Evolutionary conservation across 2,113 vertebrate species (phyloP).

Genomic region (Eonycteris spelaea): DNA sequence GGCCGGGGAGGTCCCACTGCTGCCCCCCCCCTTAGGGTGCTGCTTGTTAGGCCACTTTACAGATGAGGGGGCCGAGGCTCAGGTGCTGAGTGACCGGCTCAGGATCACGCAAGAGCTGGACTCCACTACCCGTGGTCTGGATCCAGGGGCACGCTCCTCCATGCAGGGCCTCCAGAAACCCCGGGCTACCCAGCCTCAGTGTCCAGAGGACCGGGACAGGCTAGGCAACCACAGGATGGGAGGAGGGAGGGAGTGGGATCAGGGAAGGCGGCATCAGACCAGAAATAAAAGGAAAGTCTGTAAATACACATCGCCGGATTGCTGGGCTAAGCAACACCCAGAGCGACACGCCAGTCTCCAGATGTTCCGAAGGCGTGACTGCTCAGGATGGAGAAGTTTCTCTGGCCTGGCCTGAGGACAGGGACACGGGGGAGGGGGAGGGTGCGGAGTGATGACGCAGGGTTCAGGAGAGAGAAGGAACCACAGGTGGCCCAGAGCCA

Average conservation of each 20-base stretch:
- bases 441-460: accelerated
- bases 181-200: accelerated
- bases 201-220: too few species aligned
- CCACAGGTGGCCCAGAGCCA: not conserved
- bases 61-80: not conserved
- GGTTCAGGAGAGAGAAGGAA: not conserved
- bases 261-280: not conserved
- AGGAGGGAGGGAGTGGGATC: not conserved
- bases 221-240: too few species aligned
- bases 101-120: not conserved
- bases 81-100: not conserved
- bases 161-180: accelerated
- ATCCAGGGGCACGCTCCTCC: too few species aligned
- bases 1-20: not conserved
- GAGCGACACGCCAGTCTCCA: not conserved
- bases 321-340: not conserved
- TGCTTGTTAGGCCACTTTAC: not conserved
- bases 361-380: not conserved
- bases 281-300: not conserved
- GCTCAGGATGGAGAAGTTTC: not conserved
- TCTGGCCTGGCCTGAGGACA: not conserved
- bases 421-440: too few species aligned
- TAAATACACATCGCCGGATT: not conserved
- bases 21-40: not conserved
- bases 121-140: not conserved